phyloP scores from a whole-genome alignment of 2,797 vertebrate genomes.

The Alfaro cultratus region DNA sequence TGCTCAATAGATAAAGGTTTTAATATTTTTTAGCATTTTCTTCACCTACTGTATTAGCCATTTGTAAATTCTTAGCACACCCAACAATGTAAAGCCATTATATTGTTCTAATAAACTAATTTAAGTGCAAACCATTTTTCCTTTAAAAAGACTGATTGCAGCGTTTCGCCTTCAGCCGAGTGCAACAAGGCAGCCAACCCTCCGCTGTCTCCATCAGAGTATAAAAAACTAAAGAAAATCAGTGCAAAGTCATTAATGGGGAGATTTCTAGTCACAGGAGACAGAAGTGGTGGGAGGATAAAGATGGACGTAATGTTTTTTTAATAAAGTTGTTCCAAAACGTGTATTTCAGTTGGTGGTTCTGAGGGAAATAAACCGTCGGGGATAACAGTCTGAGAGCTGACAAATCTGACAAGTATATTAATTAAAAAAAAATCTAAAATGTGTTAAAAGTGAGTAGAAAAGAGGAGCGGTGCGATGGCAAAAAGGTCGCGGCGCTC shows the following conservation, averaged over 20 bases:
- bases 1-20: constrained; percentile 92
- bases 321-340: constrained; percentile 50
- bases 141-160: constrained; percentile 87
- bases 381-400: constrained; percentile 63
- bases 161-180: constrained; percentile 89
- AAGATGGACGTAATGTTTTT: constrained; percentile 65
- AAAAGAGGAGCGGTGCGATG: not conserved
- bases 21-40: constrained; percentile 72
- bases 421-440: constrained; percentile 24
- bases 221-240: constrained; percentile 77
- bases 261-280: constrained; percentile 80
- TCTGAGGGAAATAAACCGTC: constrained; percentile 57
- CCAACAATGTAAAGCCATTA: constrained; percentile 85
- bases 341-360: constrained; percentile 39
- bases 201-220: constrained; percentile 74
- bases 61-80: constrained; percentile 84
- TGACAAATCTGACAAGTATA: constrained; percentile 14
- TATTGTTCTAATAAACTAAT: constrained; percentile 87
- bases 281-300: constrained; percentile 62
- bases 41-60: constrained; percentile 83
- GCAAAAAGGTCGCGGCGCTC: constrained; percentile 23
- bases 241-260: constrained; percentile 89
- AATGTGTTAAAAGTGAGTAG: constrained; percentile 75
- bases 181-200: constrained; percentile 84
- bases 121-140: constrained; percentile 92